Percentiles rank a stretch among this genome's conserved stretches.
These are phyloP conservation scores for Zelleria hepariella DNA, from an alignment of 2,888 invertebrate species.

Conservation along the genomic window DNA sequence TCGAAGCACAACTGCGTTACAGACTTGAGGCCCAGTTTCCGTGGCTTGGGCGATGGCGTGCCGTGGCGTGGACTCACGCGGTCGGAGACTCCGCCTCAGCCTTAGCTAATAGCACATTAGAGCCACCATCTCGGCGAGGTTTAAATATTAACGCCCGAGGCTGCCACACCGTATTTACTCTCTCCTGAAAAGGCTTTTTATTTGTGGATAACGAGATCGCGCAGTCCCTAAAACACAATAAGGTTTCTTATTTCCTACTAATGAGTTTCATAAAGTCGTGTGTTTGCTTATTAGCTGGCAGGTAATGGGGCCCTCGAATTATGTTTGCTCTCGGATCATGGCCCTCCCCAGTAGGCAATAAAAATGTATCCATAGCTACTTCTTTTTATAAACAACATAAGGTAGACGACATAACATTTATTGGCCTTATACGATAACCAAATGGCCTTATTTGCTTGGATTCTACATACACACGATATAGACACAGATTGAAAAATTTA, in stretches of 20 bases:
- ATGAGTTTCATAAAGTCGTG: conserved; percentile 43
- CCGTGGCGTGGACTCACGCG: neutral
- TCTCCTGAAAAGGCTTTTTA: conserved; percentile 48
- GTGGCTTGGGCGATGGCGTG: neutral
- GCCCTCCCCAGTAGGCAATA: neutral
- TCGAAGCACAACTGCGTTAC: too few relatives aligned
- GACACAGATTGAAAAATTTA: neutral
- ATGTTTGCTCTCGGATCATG: neutral
- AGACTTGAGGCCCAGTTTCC: too few relatives aligned
- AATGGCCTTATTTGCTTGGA: neutral
- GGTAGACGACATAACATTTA: neutral
- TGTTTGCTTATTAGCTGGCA: conserved; percentile 26
- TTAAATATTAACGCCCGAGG: conserved; percentile 55
- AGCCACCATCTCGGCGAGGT: conserved; percentile 43
- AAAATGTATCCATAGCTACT: neutral
- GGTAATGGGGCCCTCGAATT: neutral
- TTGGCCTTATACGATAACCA: neutral
- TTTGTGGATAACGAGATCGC: conserved; percentile 53
- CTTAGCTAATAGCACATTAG: conserved; percentile 56
- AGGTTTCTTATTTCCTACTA: conserved; percentile 48
- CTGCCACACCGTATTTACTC: conserved; percentile 27
- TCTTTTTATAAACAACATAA: neutral
- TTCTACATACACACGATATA: neutral
- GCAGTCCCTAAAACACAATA: conserved; percentile 38
- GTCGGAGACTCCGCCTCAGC: neutral